Conservation (phyloP, 2,113 vertebrate species). For the Chaetodon auriga region DNA sequence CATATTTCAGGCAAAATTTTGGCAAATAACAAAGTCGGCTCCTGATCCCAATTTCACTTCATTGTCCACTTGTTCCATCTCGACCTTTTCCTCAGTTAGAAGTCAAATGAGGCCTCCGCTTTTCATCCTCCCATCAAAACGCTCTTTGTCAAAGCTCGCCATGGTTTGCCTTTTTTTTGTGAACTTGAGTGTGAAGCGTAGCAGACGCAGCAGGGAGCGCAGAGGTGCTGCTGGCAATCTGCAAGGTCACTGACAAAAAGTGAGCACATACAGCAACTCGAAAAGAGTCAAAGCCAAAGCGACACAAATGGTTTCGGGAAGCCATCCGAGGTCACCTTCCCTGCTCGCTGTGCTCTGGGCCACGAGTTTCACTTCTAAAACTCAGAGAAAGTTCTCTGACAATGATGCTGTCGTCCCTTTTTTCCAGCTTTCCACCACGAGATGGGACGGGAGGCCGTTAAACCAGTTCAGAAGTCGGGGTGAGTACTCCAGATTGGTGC, state of each 20-base stretch:
- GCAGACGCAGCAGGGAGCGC: slow-evolving; percentile 23
- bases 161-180: slow-evolving; percentile 7
- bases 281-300: background rate
- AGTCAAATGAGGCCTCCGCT: slow-evolving; percentile 8
- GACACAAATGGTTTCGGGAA: background rate
- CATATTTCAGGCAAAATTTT: background rate
- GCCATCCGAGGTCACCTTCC: background rate
- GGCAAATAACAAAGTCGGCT: no score
- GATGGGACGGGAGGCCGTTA: background rate
- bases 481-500: background rate
- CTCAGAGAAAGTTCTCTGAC: background rate
- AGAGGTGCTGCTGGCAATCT: slow-evolving; percentile 23
- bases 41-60: background rate
- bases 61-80: background rate
- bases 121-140: slow-evolving; percentile 11
- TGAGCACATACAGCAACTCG: background rate
- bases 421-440: background rate
- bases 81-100: background rate
- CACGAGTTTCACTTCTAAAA: slow-evolving; percentile 1
- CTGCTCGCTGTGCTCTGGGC: slow-evolving; percentile 1
- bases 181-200: slow-evolving; percentile 27
- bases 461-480: background rate
- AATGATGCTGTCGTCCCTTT: background rate
- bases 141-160: slow-evolving; percentile 13
- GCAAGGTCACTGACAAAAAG: slow-evolving; percentile 32